phyloP scores from a whole-genome alignment of 2,888 invertebrate species.

The Phyllotreta cruciferae region DNA sequence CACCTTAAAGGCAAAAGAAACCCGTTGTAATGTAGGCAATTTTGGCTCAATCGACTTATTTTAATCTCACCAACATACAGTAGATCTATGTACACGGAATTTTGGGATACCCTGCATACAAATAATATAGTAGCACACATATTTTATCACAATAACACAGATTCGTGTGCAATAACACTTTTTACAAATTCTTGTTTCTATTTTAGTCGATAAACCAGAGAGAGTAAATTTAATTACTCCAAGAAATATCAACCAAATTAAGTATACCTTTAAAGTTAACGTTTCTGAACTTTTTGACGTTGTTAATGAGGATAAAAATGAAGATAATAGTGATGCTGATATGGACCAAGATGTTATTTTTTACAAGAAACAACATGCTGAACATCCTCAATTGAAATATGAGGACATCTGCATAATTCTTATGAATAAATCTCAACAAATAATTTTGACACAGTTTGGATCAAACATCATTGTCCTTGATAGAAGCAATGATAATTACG shows the following conservation, averaged over 20 bases:
- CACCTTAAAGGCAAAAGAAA: too few relatives aligned
- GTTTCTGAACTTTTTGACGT: conserved; percentile 7
- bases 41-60: too few relatives aligned
- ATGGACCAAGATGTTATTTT: conserved; percentile 1
- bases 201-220: conserved; percentile 13
- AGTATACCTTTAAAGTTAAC: conserved; percentile 13
- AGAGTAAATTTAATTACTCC: conserved; percentile 2
- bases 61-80: too few relatives aligned
- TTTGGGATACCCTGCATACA: too few relatives aligned
- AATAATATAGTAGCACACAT: background rate
- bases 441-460: conserved; percentile 8
- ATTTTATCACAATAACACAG: conserved; percentile 5
- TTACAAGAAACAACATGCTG: background rate
- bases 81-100: too few relatives aligned
- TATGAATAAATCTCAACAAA: conserved; percentile 11
- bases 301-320: conserved; percentile 12
- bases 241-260: conserved; percentile 12
- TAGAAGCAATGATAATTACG: conserved; percentile 21
- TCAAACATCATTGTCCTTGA: conserved; percentile 14
- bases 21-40: too few relatives aligned
- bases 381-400: background rate
- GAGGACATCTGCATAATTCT: conserved; percentile 11
- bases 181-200: background rate
- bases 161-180: too few relatives aligned
- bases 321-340: background rate